Evolutionary conservation across 2,797 vertebrate genomes (phyloP), one percentile per base, ranked within the genome.

Genomic region (Sebastes nivosus): DNA sequence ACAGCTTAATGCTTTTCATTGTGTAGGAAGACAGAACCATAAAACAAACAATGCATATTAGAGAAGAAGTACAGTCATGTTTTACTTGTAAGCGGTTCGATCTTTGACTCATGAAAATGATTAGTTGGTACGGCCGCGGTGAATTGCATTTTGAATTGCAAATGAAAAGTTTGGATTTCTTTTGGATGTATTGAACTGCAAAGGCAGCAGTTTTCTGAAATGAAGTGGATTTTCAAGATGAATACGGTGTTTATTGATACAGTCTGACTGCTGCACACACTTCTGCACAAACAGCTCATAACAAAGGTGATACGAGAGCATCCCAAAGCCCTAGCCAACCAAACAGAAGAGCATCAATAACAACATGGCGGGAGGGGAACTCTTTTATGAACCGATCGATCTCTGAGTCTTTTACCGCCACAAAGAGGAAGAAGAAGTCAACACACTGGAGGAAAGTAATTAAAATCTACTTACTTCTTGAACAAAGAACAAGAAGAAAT

Each of bases 301-400:
- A 83, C 55, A 75, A 74, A 74, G 59, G 73, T 27, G 72, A 77
- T 65, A 59, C 29, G 22, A 66, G 75, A 75, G 34, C 66, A 55
- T 67, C 66, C 55, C 20, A 27, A 75, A 73, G 68, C 65, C n/a
- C 22, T 4, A 1, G 68, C 63, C 75, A 16, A 27, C 60, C 52
- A 77, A 80, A 90, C 38, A 79, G 77, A 71, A 74, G 42, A 75
- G 72, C 80, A 84, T 89, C 89, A 80, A 86, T 85, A 82, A 61
- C 30, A 64, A 38, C 76, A 60, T 24, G 20, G 81, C 74, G 61
- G 77, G 59, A 79, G 81, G 77, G 72, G 72, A 83, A 67, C 10
- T 57, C 58, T 80, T 87, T 84, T 79, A 87, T 85, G 77, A 81
- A 72, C 12, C 13, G 13, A 89, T 91, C 84, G 46, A 92, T 90